These are phyloP conservation scores for Argyresthia albistria DNA, from an alignment of 2,888 invertebrate genomes.

Conservation along the genomic window DNA sequence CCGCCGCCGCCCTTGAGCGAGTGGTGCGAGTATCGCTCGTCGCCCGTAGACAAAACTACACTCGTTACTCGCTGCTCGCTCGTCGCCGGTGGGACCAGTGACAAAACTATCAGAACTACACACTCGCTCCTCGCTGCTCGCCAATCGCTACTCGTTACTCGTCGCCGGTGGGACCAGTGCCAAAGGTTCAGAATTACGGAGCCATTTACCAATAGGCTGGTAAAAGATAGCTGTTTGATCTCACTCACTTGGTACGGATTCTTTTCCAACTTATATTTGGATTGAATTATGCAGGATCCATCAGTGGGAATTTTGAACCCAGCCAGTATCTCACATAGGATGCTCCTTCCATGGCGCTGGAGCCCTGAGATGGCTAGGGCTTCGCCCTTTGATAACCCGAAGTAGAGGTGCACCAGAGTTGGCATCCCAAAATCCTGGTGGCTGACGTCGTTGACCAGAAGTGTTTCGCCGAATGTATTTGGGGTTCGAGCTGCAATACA, in stretches of 20 bases:
- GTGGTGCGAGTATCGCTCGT: too few species aligned
- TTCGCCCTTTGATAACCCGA: slow-evolving; percentile 44
- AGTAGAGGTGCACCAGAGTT: slow-evolving; percentile 25
- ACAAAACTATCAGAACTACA: too few species aligned
- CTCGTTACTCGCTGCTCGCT: too few species aligned
- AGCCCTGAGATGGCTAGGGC: slow-evolving; percentile 41
- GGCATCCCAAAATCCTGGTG: slow-evolving; percentile 19
- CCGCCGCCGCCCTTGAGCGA: too few species aligned
- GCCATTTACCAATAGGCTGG: too few species aligned
- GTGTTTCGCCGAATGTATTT: slow-evolving; percentile 38
- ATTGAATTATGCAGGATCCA: slow-evolving; percentile 34
- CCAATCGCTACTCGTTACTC: too few species aligned
- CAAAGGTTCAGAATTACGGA: too few species aligned
- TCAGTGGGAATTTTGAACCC: slow-evolving; percentile 30
- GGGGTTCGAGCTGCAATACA: slow-evolving; percentile 2
- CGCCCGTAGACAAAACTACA: too few species aligned
- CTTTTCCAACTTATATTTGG: slow-evolving; percentile 27
- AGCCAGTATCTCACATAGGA: slow-evolving; percentile 35
- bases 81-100: too few species aligned
- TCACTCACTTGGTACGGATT: slow-evolving; percentile 29
- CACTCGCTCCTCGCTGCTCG: too few species aligned
- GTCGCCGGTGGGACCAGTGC: too few species aligned
- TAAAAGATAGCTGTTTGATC: too few species aligned
- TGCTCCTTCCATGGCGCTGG: slow-evolving; percentile 32
- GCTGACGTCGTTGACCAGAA: slow-evolving; percentile 30